Evolutionary conservation across 1,140 invertebrate genomes (phyloP).

Genomic region (Nasonia giraulti): DNA sequence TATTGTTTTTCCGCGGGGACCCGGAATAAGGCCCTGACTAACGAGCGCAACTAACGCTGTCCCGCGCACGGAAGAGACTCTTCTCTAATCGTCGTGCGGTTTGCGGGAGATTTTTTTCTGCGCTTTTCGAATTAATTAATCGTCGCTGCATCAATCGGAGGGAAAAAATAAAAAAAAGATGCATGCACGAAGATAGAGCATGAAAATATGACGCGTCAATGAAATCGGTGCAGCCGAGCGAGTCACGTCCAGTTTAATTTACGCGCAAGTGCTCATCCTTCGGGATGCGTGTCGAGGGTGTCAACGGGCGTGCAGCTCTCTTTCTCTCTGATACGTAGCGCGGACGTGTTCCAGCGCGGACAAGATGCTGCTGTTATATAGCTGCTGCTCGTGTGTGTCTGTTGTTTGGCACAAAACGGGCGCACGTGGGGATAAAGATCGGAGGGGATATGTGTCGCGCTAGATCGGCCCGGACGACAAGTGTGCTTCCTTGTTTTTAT

Average conservation of each 20-base stretch:
- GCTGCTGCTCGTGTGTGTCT: background rate
- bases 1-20: constrained; percentile 61
- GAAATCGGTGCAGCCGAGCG: background rate
- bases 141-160: background rate
- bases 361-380: constrained; percentile 21
- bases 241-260: constrained; percentile 25
- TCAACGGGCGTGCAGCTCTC: background rate
- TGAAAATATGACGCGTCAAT: background rate
- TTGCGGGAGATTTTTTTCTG: background rate
- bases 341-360: constrained; percentile 32
- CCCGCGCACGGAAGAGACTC: constrained; percentile 9
- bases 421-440: constrained; percentile 40
- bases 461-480: constrained; percentile 44
- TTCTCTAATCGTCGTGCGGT: background rate
- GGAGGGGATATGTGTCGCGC: constrained; percentile 13
- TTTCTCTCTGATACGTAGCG: background rate
- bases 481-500: constrained; percentile 51
- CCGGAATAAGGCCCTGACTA: constrained; percentile 55
- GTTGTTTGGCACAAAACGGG: constrained; percentile 35
- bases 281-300: constrained; percentile 13
- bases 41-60: constrained; percentile 33
- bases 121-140: background rate
- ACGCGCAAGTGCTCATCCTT: background rate
- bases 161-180: background rate
- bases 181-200: background rate